Evolutionary conservation across 2,113 vertebrate species (phyloP), one percentile per base, ranked within the genome.

Genomic region (Hyla sarda): DNA sequence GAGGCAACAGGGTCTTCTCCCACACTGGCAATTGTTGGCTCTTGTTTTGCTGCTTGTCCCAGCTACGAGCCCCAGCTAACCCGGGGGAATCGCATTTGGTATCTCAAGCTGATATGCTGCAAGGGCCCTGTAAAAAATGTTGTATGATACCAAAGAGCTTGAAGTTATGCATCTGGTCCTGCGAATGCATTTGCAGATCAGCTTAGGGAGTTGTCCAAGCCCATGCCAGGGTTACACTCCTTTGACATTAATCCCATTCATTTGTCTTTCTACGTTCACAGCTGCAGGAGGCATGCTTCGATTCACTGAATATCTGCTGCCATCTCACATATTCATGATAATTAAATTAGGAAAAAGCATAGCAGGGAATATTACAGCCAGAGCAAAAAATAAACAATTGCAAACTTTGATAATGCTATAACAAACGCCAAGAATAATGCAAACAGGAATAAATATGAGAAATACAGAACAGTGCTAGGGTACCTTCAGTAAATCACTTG

Each of bases 321-420:
- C 7, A 37, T 37, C 34, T 71, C 67, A 71, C 32, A 71, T 71
- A 37, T 71, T 71, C 12, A 11, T 41, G 67, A 71, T 71, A 71
- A 71, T 71, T 37, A 71, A 71, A 71, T 71, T 71, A 37, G 34
- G 32, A 71, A 37, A 71, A 69, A 37, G 19, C 32, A 37, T 32
- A 71, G 32, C 67, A 4, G 62, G 67, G 67, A 12, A 71, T 41
- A 41, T 71, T 37, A 71, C 30, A 21, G 67, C 7, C 14, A 34
- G 28, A 69, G 30, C 65, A 69, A 32, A 65, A 65, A 21, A 37
- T 37, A 71, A 23, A 21, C 6, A 71, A 37, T 41, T 71, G 17
- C 17, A 37, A 37, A 37, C 62, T 37, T 37, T 5, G 37, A 9
- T 34, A 34, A 34, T 32, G 30, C 30, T 69, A 41, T 32, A 23